phyloP scores from a whole-genome alignment of 2,888 invertebrate species.

The Noctua pronuba region DNA sequence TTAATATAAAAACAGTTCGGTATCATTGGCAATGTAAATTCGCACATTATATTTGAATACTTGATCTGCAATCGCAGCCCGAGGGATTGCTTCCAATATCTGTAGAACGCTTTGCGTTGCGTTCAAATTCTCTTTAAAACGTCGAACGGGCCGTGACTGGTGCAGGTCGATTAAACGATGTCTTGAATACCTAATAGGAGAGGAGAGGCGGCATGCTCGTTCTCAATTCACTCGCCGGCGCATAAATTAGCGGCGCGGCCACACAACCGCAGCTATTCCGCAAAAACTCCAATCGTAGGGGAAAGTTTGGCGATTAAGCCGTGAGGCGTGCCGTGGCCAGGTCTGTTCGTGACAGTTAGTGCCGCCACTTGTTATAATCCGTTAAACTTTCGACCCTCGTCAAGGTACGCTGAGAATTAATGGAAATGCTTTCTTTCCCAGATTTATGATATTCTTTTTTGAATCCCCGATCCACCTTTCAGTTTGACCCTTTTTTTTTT shows the following conservation, averaged over 20 bases:
- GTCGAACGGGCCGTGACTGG: slow-evolving; percentile 74
- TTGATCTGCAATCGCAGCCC: slow-evolving; percentile 75
- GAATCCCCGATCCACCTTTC: slow-evolving; percentile 64
- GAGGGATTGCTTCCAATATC: slow-evolving; percentile 78
- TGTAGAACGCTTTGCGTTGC: slow-evolving; percentile 76
- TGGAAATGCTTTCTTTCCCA: slow-evolving; percentile 84
- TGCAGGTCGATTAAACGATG: slow-evolving; percentile 86
- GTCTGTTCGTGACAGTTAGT: slow-evolving; percentile 89
- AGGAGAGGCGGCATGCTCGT: slow-evolving; percentile 79
- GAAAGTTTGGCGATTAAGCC: slow-evolving; percentile 90
- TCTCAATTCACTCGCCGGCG: slow-evolving; percentile 81
- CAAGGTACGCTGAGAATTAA: slow-evolving; percentile 88
- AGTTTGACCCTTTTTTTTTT: slow-evolving; percentile 59
- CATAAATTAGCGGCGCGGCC: slow-evolving; percentile 87
- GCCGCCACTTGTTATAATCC: slow-evolving; percentile 90
- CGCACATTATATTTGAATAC: slow-evolving; percentile 70
- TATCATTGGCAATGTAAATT: slow-evolving; percentile 68
- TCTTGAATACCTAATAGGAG: slow-evolving; percentile 88
- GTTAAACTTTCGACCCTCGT: slow-evolving; percentile 89
- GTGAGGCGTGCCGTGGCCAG: slow-evolving; percentile 88
- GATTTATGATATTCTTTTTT: slow-evolving; percentile 80
- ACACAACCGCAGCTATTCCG: slow-evolving; percentile 83
- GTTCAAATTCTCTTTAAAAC: slow-evolving; percentile 81
- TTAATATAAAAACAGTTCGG: slow-evolving; percentile 62
- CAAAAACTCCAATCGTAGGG: slow-evolving; percentile 90